These are phyloP conservation scores for Epinephelus coioides DNA, from an alignment of 2,797 vertebrate genomes.

Conservation along the genomic window DNA sequence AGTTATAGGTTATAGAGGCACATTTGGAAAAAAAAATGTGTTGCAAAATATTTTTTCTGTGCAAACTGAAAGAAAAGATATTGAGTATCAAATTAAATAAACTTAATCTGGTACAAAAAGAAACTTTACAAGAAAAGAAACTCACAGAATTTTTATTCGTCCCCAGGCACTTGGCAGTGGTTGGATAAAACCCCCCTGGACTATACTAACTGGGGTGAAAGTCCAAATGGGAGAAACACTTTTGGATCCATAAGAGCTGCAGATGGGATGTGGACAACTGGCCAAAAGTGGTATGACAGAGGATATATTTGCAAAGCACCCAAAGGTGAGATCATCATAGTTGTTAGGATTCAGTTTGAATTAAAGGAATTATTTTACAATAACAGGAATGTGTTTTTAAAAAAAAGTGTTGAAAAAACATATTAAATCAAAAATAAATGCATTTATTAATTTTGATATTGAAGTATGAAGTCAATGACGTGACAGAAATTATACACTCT, in stretches of 20 bases:
- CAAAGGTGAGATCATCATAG: conserved; percentile 58
- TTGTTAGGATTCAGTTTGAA: neutral
- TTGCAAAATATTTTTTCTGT: no score
- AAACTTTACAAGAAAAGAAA: neutral
- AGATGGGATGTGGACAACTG: conserved; percentile 42
- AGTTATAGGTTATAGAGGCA: no score
- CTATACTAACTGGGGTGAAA: conserved; percentile 43
- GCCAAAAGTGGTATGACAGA: fast-evolving
- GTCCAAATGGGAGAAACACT: fast-evolving
- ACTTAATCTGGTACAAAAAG: no score
- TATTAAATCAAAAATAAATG: no score
- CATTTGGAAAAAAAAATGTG: no score
- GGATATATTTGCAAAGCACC: conserved; percentile 66
- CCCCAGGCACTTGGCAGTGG: conserved; percentile 52
- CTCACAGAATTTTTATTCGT: neutral
- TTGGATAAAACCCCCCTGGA: conserved; percentile 46
- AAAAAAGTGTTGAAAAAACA: no score
- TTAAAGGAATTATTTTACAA: neutral
- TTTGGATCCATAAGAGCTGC: neutral
- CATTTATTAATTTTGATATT: no score
- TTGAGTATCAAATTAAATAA: no score
- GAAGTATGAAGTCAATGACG: no score
- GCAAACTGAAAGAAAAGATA: no score
- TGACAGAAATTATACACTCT: neutral
- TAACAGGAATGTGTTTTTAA: neutral